Evolutionary conservation across 2,113 vertebrate species (phyloP).

Genomic region (Centrocercus urophasianus): DNA sequence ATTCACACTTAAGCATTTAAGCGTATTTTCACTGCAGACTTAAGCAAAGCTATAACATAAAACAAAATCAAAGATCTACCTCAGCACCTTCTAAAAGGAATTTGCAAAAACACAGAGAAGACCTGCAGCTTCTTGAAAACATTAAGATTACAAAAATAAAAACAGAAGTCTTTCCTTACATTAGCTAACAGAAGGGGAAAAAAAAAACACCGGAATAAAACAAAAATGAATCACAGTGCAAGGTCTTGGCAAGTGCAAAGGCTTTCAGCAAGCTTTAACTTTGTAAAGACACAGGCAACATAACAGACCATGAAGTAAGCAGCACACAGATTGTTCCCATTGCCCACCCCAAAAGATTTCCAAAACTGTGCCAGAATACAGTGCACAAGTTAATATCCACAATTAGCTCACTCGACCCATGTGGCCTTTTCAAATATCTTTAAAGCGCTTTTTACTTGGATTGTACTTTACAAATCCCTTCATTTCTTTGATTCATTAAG

Average conservation of each 20-base stretch:
- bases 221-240: neutral
- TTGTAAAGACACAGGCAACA: neutral
- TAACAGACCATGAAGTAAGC: neutral
- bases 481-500: slow-evolving; percentile 22
- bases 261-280: neutral
- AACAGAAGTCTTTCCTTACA: neutral
- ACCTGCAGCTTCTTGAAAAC: neutral
- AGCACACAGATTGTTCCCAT: neutral
- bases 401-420: slow-evolving; percentile 40
- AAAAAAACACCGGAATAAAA: neutral
- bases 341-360: neutral
- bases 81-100: neutral
- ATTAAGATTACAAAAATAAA: neutral
- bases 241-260: neutral
- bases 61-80: neutral
- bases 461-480: neutral
- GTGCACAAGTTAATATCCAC: neutral
- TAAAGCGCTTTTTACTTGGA: slow-evolving; percentile 34
- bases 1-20: neutral
- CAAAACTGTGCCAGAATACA: neutral
- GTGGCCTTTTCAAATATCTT: neutral
- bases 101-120: neutral
- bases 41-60: neutral
- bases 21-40: neutral
- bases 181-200: neutral